Evolutionary conservation across 2,888 invertebrate genomes (phyloP).

Genomic region (Brassicogethes aeneus): DNA sequence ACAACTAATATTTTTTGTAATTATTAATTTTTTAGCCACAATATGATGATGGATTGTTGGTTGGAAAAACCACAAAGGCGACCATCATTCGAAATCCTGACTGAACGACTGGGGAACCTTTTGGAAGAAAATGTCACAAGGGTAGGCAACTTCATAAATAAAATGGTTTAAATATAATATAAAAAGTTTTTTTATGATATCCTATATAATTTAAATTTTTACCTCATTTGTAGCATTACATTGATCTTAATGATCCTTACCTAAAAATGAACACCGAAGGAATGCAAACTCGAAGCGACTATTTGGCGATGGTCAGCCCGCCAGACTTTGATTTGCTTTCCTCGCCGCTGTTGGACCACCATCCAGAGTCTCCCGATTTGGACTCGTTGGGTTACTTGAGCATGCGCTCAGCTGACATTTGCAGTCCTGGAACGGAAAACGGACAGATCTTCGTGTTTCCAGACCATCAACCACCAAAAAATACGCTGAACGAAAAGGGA

Average conservation of each 20-base stretch:
- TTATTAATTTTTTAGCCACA: conserved; percentile 44
- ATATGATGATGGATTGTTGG: conserved; percentile 87
- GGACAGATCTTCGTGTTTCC: conserved; percentile 34
- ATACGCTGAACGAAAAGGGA: background rate
- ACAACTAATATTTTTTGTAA: background rate
- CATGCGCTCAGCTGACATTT: conserved; percentile 47
- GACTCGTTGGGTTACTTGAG: conserved; percentile 55
- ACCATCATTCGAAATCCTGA: conserved; percentile 71
- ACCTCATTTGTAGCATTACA: conserved; percentile 69
- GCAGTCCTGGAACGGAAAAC: conserved; percentile 46
- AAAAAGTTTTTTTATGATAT: no score
- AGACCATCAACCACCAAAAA: background rate
- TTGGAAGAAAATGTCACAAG: conserved; percentile 72
- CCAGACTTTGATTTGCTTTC: conserved; percentile 62
- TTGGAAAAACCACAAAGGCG: conserved; percentile 63
- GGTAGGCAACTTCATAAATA: conserved; percentile 47
- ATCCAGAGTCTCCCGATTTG: conserved; percentile 31
- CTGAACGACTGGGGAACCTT: conserved; percentile 65
- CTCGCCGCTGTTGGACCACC: conserved; percentile 38
- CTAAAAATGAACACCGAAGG: conserved; percentile 58
- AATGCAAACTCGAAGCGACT: conserved; percentile 53
- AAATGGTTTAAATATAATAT: background rate
- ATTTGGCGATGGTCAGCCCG: conserved; percentile 65
- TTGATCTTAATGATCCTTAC: conserved; percentile 76
- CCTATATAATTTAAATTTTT: background rate